phyloP scores from a whole-genome alignment of 2,888 invertebrate species.

The Yponomeuta plumbellus region DNA sequence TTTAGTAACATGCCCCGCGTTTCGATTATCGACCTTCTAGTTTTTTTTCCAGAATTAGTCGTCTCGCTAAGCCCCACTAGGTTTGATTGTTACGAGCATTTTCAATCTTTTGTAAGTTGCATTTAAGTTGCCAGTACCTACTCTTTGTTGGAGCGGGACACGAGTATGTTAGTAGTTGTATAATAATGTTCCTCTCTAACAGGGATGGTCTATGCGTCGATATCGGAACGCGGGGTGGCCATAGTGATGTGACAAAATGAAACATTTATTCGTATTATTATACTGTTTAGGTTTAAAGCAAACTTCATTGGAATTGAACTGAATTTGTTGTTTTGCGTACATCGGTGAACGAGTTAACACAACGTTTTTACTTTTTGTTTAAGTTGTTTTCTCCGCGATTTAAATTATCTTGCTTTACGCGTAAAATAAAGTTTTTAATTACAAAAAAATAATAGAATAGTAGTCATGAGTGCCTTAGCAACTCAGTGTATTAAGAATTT shows the following conservation, averaged over 20 bases:
- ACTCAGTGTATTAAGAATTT: conserved; percentile 60
- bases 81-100: not conserved
- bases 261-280: conserved; percentile 72
- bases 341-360: conserved; percentile 59
- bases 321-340: conserved; percentile 52
- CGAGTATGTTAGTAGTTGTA: conserved; percentile 16
- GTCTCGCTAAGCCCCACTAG: conserved; percentile 6
- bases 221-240: conserved; percentile 31
- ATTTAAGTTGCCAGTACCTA: not conserved
- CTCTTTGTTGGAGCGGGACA: not conserved
- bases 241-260: conserved; percentile 56
- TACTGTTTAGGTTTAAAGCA: conserved; percentile 53
- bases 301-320: conserved; percentile 63
- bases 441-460: conserved; percentile 39
- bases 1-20: conserved; percentile 17
- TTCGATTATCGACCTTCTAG: conserved; percentile 18
- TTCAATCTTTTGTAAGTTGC: conserved; percentile 15
- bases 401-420: conserved; percentile 47
- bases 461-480: conserved; percentile 73
- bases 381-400: conserved; percentile 19
- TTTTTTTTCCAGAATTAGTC: not conserved
- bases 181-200: not conserved
- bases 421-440: conserved; percentile 35
- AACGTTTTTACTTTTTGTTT: conserved; percentile 21
- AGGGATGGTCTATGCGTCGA: not conserved